A percentile compares a stretch with the other conserved stretches of the same genome.
These are phyloP conservation scores for Branchipolynoe longqiensis DNA, from an alignment of 2,888 invertebrate species.

Conservation along the genomic window DNA sequence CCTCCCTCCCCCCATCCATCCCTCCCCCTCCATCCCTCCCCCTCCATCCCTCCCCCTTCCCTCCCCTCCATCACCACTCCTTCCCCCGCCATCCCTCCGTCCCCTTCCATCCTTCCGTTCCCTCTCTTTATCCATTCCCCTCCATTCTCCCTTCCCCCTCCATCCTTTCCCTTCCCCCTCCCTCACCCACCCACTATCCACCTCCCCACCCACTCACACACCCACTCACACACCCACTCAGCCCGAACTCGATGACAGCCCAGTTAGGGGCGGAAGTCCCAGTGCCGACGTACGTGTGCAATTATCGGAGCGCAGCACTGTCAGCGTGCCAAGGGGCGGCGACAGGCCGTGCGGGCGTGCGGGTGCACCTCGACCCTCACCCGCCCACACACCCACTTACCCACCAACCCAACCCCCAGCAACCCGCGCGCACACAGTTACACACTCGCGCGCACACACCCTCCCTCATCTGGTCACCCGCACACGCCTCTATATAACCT, in stretches of 20 bases:
- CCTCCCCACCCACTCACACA: background rate
- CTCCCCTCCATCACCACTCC: background rate
- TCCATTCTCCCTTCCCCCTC: background rate
- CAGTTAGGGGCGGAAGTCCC: conserved; percentile 26
- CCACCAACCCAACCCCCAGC: no score
- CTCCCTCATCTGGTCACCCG: no score
- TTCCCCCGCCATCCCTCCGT: background rate
- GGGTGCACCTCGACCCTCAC: no score
- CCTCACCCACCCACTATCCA: background rate
- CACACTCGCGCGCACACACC: no score
- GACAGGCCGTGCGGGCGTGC: no score
- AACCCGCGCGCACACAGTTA: no score
- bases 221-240: background rate
- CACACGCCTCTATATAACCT: no score
- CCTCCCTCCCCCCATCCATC: background rate
- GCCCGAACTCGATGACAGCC: no score
- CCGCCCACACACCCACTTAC: no score
- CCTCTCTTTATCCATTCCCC: background rate
- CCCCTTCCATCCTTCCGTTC: background rate
- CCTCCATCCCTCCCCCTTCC: background rate
- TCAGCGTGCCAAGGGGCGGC: background rate
- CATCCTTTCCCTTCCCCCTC: background rate
- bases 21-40: background rate
- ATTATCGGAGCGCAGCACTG: conserved; percentile 9
- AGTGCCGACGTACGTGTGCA: background rate